These are phyloP conservation scores for Drosophila jambulina DNA, from an alignment of 1,140 invertebrate species.

Conservation along the genomic window DNA sequence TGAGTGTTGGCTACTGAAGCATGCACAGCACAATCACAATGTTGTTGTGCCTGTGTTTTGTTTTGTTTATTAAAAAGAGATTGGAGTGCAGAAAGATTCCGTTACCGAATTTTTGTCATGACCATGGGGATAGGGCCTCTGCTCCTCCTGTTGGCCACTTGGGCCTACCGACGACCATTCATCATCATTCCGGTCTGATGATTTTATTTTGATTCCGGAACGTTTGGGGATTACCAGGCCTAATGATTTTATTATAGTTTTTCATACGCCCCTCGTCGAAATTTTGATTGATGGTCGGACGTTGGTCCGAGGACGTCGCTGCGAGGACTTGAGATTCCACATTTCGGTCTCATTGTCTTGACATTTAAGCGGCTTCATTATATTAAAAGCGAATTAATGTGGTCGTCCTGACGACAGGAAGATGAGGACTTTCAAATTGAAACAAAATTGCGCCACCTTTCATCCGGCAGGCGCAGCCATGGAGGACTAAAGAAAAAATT, in stretches of 20 bases:
- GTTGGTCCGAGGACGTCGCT: slow-evolving; percentile 1
- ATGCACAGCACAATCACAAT: slow-evolving; percentile 68
- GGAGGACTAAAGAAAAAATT: slow-evolving; percentile 4
- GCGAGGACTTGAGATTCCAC: slow-evolving; percentile 1
- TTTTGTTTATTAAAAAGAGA: slow-evolving; percentile 82
- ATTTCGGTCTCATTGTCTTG: slow-evolving; percentile 47
- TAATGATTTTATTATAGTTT: slow-evolving; percentile 83
- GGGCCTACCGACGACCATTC: slow-evolving; percentile 58
- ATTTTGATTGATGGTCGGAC: slow-evolving; percentile 67
- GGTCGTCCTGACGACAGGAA: slow-evolving; percentile 29
- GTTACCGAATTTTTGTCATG: slow-evolving; percentile 57
- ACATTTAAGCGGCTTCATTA: slow-evolving; percentile 52
- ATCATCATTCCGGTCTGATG: slow-evolving; percentile 78
- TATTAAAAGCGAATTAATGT: slow-evolving; percentile 55
- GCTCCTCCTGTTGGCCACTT: slow-evolving; percentile 37
- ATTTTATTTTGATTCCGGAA: slow-evolving; percentile 81
- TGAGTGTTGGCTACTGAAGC: slow-evolving; percentile 64
- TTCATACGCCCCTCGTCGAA: slow-evolving; percentile 47
- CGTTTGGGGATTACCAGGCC: slow-evolving; percentile 75
- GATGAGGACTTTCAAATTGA: slow-evolving; percentile 26
- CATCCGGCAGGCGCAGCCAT: neutral
- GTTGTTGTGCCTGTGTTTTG: slow-evolving; percentile 50
- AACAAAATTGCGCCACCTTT: slow-evolving; percentile 24
- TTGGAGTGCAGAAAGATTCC: slow-evolving; percentile 68
- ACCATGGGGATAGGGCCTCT: slow-evolving; percentile 5